phyloP scores from a whole-genome alignment of 2,797 vertebrate genomes.

The Lutjanus campechanus region DNA sequence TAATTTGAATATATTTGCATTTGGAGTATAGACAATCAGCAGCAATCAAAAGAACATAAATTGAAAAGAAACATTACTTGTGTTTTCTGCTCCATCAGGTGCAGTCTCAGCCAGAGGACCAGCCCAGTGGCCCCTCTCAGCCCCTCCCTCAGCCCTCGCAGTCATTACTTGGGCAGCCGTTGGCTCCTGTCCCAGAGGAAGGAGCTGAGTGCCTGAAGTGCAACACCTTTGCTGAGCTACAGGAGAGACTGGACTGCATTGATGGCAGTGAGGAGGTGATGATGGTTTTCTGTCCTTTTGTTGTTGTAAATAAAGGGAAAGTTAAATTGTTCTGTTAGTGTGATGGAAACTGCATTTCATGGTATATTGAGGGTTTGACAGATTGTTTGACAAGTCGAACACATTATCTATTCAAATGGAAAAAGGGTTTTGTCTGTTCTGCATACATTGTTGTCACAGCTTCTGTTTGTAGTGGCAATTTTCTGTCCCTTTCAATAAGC shows the following conservation, averaged over 20 bases:
- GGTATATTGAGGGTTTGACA: neutral
- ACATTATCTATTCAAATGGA: constrained; percentile 12
- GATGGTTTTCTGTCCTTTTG: constrained; percentile 6
- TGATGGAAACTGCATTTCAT: constrained; percentile 16
- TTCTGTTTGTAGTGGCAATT: constrained; percentile 23
- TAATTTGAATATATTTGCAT: constrained; percentile 22
- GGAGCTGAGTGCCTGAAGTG: constrained; percentile 93
- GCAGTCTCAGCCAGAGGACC: constrained; percentile 70
- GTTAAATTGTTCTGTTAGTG: neutral
- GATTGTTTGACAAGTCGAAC: constrained; percentile 2
- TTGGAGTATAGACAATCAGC: constrained; percentile 3
- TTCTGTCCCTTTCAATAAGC: constrained; percentile 17
- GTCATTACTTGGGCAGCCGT: constrained; percentile 77
- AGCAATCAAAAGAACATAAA: neutral
- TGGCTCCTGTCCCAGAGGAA: constrained; percentile 85
- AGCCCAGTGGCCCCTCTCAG: constrained; percentile 53
- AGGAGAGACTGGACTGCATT: constrained; percentile 96
- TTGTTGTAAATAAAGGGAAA: constrained; percentile 15
- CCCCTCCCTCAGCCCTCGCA: constrained; percentile 68
- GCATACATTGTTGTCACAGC: constrained; percentile 4
- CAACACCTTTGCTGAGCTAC: constrained; percentile 98
- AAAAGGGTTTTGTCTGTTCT: constrained; percentile 8
- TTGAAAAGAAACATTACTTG: neutral
- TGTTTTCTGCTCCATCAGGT: constrained; percentile 43
- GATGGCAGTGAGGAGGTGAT: constrained; percentile 95